Percentiles rank a stretch among this genome's conserved stretches.
phyloP scores from a whole-genome alignment of 1,140 invertebrate species.

The Protaetia brevitarsis region DNA sequence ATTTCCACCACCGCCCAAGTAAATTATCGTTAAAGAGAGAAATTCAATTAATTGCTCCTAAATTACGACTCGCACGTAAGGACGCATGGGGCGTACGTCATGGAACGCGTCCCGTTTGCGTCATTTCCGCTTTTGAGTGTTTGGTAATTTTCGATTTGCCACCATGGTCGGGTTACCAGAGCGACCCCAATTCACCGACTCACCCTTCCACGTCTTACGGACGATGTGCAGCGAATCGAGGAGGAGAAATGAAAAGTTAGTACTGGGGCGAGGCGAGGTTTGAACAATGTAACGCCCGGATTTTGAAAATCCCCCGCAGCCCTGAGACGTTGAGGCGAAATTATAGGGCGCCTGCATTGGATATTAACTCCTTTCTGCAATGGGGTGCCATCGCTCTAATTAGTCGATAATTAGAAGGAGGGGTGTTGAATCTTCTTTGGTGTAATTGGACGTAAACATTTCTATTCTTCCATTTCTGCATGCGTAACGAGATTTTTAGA shows the following conservation, averaged over 20 bases:
- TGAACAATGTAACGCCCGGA: neutral
- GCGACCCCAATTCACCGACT: no score
- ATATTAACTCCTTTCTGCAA: neutral
- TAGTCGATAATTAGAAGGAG: neutral
- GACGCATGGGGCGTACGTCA: no score
- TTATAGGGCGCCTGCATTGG: slow-evolving; percentile 2
- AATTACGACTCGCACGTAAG: slow-evolving; percentile 4
- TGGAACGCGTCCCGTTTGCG: no score
- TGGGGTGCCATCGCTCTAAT: neutral
- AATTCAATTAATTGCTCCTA: slow-evolving; percentile 13
- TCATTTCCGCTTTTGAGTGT: neutral
- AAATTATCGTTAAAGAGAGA: slow-evolving; percentile 12
- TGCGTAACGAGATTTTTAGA: neutral
- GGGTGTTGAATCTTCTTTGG: neutral
- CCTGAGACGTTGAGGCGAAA: neutral
- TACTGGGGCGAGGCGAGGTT: neutral
- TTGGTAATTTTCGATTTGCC: slow-evolving; percentile 15
- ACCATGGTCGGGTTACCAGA: no score
- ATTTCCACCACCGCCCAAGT: slow-evolving; percentile 15
- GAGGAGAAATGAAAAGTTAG: neutral
- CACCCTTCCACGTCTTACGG: no score
- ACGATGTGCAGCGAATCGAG: no score
- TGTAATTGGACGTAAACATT: slow-evolving; percentile 7
- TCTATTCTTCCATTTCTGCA: neutral
- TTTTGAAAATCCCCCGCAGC: neutral